Evolutionary conservation across 2,888 invertebrate species (phyloP).

Genomic region (Elegia similella): DNA sequence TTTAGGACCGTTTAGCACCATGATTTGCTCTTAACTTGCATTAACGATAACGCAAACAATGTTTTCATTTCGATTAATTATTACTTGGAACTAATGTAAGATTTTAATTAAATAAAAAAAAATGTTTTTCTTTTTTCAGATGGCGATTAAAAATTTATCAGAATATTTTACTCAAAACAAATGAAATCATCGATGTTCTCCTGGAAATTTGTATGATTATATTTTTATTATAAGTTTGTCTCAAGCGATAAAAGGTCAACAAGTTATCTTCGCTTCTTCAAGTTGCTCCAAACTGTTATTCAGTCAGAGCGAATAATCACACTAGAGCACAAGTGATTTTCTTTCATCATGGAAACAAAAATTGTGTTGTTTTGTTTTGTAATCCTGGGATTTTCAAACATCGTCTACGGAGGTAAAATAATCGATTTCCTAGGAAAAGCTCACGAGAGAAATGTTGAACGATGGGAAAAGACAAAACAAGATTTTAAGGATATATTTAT

Average conservation of each 20-base stretch:
- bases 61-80: no score
- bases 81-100: no score
- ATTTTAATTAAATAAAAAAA: no score
- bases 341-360: slow-evolving; percentile 42
- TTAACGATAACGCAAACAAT: no score
- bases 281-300: slow-evolving; percentile 21
- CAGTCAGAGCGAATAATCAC: slow-evolving; percentile 37
- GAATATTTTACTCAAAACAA: not conserved
- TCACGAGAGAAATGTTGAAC: slow-evolving; percentile 27
- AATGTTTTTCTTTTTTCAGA: not conserved
- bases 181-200: not conserved
- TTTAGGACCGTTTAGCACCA: no score
- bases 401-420: slow-evolving; percentile 39
- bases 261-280: slow-evolving; percentile 40
- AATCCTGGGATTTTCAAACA: slow-evolving; percentile 32
- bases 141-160: not conserved
- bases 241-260: slow-evolving; percentile 36
- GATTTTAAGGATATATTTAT: slow-evolving; percentile 31
- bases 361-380: slow-evolving; percentile 37
- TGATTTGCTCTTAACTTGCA: no score
- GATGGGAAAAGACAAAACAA: slow-evolving; percentile 34
- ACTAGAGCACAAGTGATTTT: slow-evolving; percentile 25
- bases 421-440: slow-evolving; percentile 37
- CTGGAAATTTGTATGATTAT: not conserved
- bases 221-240: slow-evolving; percentile 1